Conservation (phyloP, 2,888 invertebrate genomes). For the Drosophila siamana region DNA sequence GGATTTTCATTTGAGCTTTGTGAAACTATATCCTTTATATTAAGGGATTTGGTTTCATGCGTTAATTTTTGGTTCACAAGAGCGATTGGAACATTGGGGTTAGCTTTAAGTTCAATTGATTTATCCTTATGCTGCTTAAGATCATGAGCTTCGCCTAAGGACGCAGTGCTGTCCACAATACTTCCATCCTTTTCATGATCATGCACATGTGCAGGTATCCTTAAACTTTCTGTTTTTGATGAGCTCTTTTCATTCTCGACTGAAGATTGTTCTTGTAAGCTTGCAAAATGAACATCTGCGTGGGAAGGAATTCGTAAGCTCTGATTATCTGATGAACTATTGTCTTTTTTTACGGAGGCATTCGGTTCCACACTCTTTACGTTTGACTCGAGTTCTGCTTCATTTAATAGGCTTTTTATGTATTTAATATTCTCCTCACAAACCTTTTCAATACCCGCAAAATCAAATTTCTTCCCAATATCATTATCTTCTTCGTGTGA, state of each 20-base stretch:
- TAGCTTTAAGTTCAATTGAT: neutral
- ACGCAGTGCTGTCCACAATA: no score
- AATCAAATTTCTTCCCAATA: neutral
- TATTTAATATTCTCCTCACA: slow-evolving; percentile 1
- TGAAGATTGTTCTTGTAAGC: neutral
- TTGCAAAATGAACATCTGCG: neutral
- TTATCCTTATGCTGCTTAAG: neutral
- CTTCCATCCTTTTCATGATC: neutral
- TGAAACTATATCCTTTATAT: neutral
- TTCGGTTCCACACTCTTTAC: neutral
- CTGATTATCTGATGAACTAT: neutral
- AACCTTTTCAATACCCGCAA: slow-evolving; percentile 1
- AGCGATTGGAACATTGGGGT: no score
- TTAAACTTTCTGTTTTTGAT: neutral
- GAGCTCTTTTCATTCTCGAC: neutral
- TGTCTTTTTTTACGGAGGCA: neutral
- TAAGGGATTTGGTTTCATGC: neutral
- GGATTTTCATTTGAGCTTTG: neutral
- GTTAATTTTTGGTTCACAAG: neutral
- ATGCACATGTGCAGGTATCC: no score
- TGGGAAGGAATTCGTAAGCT: slow-evolving; percentile 5
- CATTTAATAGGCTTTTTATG: neutral
- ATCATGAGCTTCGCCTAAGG: no score
- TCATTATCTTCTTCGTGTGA: neutral
- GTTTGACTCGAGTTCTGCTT: neutral